Percentiles rank a stretch among this genome's conserved stretches.
Conservation (phyloP, 2,797 vertebrate genomes). For the Phataginus tricuspis region DNA sequence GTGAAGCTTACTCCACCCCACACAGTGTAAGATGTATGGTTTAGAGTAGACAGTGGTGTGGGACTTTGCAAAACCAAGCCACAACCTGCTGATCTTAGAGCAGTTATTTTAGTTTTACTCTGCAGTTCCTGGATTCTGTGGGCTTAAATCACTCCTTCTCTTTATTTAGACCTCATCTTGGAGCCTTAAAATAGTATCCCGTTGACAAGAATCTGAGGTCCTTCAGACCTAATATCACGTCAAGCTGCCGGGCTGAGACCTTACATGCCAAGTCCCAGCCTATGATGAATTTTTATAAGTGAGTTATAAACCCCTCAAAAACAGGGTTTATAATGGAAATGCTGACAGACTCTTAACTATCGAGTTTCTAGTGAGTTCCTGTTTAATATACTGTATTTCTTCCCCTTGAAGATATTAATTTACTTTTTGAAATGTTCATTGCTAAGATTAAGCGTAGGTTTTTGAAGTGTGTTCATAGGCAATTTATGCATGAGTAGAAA, state of each 20-base stretch:
- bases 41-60: neutral
- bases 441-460: constrained; percentile 88
- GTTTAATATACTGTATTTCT: constrained; percentile 88
- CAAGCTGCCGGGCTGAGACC: constrained; percentile 83
- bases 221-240: constrained; percentile 85
- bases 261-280: constrained; percentile 83
- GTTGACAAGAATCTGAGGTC: constrained; percentile 84
- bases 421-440: constrained; percentile 89
- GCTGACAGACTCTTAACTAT: constrained; percentile 87
- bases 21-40: neutral
- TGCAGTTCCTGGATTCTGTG: constrained; percentile 63
- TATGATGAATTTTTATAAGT: constrained; percentile 86
- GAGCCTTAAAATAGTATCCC: constrained; percentile 84
- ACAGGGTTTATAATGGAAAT: constrained; percentile 84
- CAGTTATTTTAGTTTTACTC: constrained; percentile 53
- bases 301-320: constrained; percentile 88
- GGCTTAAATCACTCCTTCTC: constrained; percentile 75
- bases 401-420: constrained; percentile 89
- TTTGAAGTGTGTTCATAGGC: constrained; percentile 88
- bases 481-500: constrained; percentile 89
- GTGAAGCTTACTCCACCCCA: neutral
- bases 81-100: constrained; percentile 56
- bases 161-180: constrained; percentile 84
- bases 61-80: constrained; percentile 11
- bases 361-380: constrained; percentile 86